Conservation (phyloP, 2,113 vertebrate genomes). For the Motacilla alba region DNA sequence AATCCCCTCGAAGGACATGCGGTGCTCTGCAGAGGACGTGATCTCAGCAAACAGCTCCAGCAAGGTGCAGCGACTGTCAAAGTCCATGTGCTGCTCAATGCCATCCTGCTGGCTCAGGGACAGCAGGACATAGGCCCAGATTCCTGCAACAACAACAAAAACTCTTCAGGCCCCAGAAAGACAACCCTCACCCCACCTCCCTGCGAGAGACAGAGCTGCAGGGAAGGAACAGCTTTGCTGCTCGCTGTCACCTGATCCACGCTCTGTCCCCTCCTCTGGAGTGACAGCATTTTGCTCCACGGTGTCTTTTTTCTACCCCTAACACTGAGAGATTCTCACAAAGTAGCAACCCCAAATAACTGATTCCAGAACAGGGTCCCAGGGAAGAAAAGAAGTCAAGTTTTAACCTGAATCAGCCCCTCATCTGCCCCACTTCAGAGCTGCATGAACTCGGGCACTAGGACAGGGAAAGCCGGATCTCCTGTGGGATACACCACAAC, state of each 20-base stretch:
- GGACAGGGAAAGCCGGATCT: not conserved
- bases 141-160: conserved; percentile 71
- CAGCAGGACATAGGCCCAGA: conserved; percentile 85
- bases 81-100: conserved; percentile 94
- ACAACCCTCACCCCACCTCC: not conserved
- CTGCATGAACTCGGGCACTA: not conserved
- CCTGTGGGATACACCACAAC: not conserved
- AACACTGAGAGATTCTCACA: not conserved
- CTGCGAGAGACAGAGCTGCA: accelerated
- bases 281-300: not conserved
- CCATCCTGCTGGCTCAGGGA: conserved; percentile 94
- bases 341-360: not conserved
- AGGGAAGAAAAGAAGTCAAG: not conserved
- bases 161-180: conserved; percentile 54
- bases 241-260: not conserved
- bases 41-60: conserved; percentile 94
- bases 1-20: conserved; percentile 87
- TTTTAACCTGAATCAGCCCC: not conserved
- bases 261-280: not conserved
- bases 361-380: not conserved
- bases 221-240: not conserved
- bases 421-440: not conserved
- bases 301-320: not conserved
- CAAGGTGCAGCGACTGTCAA: conserved; percentile 91
- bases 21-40: conserved; percentile 87